These are phyloP conservation scores for Gadus chalcogrammus DNA, from an alignment of 2,113 vertebrate genomes.

Conservation along the genomic window DNA sequence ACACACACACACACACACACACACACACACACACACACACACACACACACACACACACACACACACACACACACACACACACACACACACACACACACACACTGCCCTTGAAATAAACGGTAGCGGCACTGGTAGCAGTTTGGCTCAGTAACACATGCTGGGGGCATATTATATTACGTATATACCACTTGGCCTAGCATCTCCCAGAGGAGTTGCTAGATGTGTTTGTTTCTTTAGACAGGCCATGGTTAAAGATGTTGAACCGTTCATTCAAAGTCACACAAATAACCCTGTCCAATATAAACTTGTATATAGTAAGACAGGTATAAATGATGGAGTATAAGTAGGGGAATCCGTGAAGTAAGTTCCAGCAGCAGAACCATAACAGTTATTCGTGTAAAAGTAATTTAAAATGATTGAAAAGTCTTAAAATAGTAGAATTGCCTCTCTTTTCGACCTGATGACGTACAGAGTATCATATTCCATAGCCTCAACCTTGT, in stretches of 20 bases:
- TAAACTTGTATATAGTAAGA: background rate
- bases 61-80: constrained; percentile 12
- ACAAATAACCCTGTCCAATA: background rate
- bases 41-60: constrained; percentile 15
- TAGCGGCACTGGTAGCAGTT: constrained; percentile 49
- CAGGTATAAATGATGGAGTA: background rate
- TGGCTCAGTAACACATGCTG: constrained; percentile 42
- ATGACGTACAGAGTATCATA: too few species aligned
- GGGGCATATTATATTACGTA: constrained; percentile 17
- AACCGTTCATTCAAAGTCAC: too few species aligned
- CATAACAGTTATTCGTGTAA: too few species aligned
- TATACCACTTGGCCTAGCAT: constrained; percentile 10
- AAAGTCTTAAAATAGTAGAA: too few species aligned
- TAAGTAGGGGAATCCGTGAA: background rate
- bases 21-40: too few species aligned
- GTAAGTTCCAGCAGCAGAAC: too few species aligned
- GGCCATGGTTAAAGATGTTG: too few species aligned
- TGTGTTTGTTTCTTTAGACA: background rate
- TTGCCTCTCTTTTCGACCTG: too few species aligned
- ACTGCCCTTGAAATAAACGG: constrained; percentile 48
- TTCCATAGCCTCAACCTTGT: too few species aligned
- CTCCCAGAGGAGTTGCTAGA: constrained; percentile 11
- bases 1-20: background rate
- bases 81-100: constrained; percentile 19
- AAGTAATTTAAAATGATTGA: too few species aligned